Base-by-base conservation (phyloP, 2,888 invertebrate species). In the Deilephila porcellus region DNA sequence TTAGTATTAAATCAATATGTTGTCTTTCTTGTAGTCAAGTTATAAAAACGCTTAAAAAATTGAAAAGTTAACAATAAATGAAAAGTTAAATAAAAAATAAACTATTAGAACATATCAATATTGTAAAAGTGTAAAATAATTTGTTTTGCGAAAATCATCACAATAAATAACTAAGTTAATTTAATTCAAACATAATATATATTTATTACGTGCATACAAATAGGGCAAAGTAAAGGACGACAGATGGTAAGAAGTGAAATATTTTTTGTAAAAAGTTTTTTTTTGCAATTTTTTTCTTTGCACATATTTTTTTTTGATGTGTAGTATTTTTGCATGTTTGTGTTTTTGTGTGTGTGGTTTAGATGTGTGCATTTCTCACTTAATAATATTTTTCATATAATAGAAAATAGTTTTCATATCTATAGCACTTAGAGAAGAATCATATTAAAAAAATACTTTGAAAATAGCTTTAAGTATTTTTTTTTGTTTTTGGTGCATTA, bases 311-410 rank as follows among this genome's bases (percentile, higher is more conserved):
- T 5, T 67, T 67, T 45, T 25, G 25, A 60, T 60, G 29, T 17
- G 20, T 67, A 52, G 20, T 45, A 20, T 56, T 74, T 73, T 70
- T 62, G 72, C 74, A 75, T 25, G 74, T 76, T 76, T 71, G 76
- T 77, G 74, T 77, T 73, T 70, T 70, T 76, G 78, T 80, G 80
- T 81, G 71, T 75, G 74, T 79, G 76, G 76, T 74, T 78, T 76
- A 75, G 76, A 75, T 79, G 79, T 79, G 78, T 83, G 78, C 74
- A 75, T 56, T 56, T n/a, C 17, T 56, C 32, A 70, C 29, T 63
- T 63, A 17, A 34, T 37, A 3, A n/a, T 76, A 75, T 74, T 56
- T 3, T 56, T 56, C n/a, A 56, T n/a, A 56, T n/a, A 56, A 1
- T 19, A 0, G 25, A 25, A 14, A 56, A 56, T n/a, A 56, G 56